These are phyloP conservation scores for Ophiodon elongatus DNA, from an alignment of 2,113 vertebrate species.

Conservation along the genomic window DNA sequence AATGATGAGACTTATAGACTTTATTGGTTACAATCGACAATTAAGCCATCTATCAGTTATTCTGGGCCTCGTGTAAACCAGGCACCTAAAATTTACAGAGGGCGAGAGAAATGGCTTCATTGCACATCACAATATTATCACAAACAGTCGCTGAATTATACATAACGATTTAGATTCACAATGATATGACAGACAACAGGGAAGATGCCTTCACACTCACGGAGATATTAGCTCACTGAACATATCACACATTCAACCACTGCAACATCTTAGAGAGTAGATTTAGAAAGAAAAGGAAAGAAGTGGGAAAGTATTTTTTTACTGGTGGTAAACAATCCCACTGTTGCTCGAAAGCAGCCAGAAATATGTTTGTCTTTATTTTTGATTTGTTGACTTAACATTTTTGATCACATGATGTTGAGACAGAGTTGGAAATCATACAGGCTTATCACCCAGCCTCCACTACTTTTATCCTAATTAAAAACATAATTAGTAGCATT, in stretches of 20 bases:
- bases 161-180: constrained; percentile 60
- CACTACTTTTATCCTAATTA: constrained; percentile 45
- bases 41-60: constrained; percentile 51
- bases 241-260: constrained; percentile 48
- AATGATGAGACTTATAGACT: constrained; percentile 59
- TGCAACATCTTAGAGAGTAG: constrained; percentile 35
- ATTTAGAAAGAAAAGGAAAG: background rate
- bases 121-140: constrained; percentile 68
- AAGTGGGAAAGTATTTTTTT: background rate
- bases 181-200: constrained; percentile 55
- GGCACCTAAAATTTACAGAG: constrained; percentile 49
- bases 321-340: constrained; percentile 8
- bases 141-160: constrained; percentile 65
- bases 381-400: constrained; percentile 17
- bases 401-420: constrained; percentile 25
- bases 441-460: background rate
- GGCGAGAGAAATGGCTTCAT: constrained; percentile 45
- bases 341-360: constrained; percentile 2
- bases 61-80: constrained; percentile 53
- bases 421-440: constrained; percentile 20
- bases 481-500: constrained; percentile 56
- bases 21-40: constrained; percentile 78
- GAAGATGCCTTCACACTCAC: constrained; percentile 48
- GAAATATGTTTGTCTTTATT: constrained; percentile 22
- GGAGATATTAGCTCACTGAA: constrained; percentile 39